Evolutionary conservation across 1,140 invertebrate species (phyloP).

Genomic region (Bombus superbus): DNA sequence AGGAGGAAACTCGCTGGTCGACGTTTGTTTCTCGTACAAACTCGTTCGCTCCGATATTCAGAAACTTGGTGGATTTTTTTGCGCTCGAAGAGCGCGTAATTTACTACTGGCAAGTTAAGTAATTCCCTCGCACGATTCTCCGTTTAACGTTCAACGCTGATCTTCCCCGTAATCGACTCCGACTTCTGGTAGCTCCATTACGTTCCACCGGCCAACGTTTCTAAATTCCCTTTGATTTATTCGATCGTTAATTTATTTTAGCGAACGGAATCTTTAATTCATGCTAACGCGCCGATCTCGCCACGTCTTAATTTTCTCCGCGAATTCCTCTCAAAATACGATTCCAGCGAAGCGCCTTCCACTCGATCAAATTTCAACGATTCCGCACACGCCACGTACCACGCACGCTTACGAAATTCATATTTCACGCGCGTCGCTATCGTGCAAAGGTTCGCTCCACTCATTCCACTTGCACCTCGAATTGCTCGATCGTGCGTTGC

Average conservation of each 20-base stretch:
- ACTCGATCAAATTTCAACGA: not conserved
- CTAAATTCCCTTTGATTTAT: not conserved
- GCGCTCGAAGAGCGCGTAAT: not conserved
- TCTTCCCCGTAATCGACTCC: not conserved
- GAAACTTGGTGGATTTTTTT: not conserved
- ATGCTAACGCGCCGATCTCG: not conserved
- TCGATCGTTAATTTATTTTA: not conserved
- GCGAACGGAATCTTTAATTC: not conserved
- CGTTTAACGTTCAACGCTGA: not conserved
- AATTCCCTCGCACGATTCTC: not conserved
- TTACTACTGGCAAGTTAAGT: not conserved
- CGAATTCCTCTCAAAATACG: not conserved
- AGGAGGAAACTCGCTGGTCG: slow-evolving; percentile 18
- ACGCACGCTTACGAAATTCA: slow-evolving; percentile 13
- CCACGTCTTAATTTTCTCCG: not conserved
- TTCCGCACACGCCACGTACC: not conserved
- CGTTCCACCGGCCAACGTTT: not conserved
- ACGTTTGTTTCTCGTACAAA: not conserved
- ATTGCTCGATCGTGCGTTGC: not conserved
- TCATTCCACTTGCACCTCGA: slow-evolving; percentile 1
- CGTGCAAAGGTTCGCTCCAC: not conserved
- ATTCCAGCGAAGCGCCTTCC: not conserved
- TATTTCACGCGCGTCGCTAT: not conserved
- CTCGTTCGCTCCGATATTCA: not conserved
- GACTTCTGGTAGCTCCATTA: not conserved